phyloP scores from a whole-genome alignment of 2,113 vertebrate genomes.

The Anoura caudifer region DNA sequence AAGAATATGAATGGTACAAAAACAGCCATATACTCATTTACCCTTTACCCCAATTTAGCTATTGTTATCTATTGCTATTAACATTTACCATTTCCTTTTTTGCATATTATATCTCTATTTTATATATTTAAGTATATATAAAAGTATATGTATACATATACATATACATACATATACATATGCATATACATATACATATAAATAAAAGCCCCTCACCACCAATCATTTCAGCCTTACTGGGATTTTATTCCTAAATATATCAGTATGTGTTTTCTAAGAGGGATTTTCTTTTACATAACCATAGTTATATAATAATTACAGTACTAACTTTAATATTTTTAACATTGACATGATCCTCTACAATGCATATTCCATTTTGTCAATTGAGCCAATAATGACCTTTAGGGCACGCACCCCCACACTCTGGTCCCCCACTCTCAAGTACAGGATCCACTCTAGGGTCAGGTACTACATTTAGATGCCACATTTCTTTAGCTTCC shows the following conservation, averaged over 20 bases:
- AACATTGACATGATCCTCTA: neutral
- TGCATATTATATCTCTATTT: neutral
- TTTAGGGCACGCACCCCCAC: neutral
- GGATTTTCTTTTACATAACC: neutral
- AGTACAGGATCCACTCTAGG: neutral
- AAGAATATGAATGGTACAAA: neutral
- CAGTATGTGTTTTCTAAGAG: neutral
- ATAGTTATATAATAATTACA: neutral
- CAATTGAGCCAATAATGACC: neutral
- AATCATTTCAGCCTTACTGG: neutral
- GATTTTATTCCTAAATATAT: neutral
- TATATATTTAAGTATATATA: neutral
- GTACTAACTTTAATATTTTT: neutral
- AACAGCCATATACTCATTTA: neutral
- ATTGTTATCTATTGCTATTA: neutral
- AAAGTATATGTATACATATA: neutral
- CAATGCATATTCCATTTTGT: neutral
- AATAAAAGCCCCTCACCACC: neutral
- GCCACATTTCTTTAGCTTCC: neutral
- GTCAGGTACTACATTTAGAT: neutral
- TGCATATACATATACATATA: too few species aligned
- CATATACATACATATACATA: rapidly evolving
- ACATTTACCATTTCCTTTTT: neutral
- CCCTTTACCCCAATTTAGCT: neutral
- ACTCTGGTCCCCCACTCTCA: neutral